phyloP scores from a whole-genome alignment of 1,140 invertebrate species.

The Phenacoccus solenopsis region DNA sequence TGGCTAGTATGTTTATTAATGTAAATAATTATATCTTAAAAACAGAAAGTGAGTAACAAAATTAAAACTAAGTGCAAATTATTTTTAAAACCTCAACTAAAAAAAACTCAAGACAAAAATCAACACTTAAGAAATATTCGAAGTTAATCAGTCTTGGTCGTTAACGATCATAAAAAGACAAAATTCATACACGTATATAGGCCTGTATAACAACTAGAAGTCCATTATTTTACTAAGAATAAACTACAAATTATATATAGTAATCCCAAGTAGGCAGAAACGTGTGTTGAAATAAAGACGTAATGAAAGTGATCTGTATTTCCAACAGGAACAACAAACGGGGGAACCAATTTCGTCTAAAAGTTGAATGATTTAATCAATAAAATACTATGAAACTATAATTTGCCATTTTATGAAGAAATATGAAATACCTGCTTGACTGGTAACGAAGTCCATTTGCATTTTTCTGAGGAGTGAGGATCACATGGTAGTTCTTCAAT shows the following conservation, averaged over 20 bases:
- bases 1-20: no score
- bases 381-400: background rate
- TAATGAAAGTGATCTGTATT: background rate
- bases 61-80: background rate
- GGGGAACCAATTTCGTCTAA: background rate
- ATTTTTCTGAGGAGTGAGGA: background rate
- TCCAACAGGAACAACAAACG: background rate
- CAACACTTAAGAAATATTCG: background rate
- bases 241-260: background rate
- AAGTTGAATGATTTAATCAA: background rate
- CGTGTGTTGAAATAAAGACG: background rate
- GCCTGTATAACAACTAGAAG: no score
- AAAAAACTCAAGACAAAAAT: background rate
- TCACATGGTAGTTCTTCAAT: background rate
- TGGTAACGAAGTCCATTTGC: background rate
- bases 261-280: background rate
- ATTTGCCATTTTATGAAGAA: background rate
- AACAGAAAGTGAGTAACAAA: no score
- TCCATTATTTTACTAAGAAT: background rate
- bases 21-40: no score
- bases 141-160: background rate
- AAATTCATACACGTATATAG: no score
- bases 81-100: background rate
- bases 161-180: no score
- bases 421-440: background rate